Evolutionary conservation across 1,140 invertebrate species (phyloP).

Genomic region (Drosophila kikkawai): DNA sequence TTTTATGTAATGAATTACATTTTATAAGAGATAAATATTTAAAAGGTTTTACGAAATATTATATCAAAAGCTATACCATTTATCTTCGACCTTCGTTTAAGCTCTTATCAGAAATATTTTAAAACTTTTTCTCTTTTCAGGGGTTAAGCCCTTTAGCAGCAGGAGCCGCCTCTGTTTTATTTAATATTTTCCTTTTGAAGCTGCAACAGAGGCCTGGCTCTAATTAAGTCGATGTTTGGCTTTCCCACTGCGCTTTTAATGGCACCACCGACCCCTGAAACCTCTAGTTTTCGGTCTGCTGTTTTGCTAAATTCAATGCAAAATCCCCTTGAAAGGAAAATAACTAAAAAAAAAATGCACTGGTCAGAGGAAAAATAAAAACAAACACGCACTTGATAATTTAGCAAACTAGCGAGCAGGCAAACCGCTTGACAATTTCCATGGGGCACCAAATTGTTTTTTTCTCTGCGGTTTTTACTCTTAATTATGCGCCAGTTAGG

Average conservation of each 20-base stretch:
- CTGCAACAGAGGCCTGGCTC: slow-evolving; percentile 24
- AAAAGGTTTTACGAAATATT: background rate
- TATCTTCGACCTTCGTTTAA: no score
- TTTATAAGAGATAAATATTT: background rate
- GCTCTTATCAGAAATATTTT: no score
- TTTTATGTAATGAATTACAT: background rate
- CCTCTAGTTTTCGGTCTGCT: background rate
- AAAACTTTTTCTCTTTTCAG: background rate
- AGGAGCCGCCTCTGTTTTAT: slow-evolving; percentile 34
- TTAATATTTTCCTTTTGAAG: slow-evolving; percentile 54
- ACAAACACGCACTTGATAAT: slow-evolving; percentile 33
- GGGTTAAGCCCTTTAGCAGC: slow-evolving; percentile 20
- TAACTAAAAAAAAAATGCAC: background rate
- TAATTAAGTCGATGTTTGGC: slow-evolving; percentile 54
- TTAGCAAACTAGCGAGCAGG: background rate
- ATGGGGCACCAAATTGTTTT: slow-evolving; percentile 50
- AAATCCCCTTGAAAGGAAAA: background rate
- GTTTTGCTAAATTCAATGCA: slow-evolving; percentile 10
- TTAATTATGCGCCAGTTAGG: slow-evolving; percentile 60
- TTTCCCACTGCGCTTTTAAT: slow-evolving; percentile 41
- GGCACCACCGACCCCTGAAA: slow-evolving; percentile 7
- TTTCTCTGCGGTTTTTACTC: slow-evolving; percentile 53
- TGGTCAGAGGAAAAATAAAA: slow-evolving; percentile 13
- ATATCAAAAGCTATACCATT: background rate
- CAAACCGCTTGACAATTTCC: slow-evolving; percentile 36